These are phyloP conservation scores for Agonum fuliginosum DNA, from an alignment of 2,888 invertebrate genomes.

Conservation along the genomic window DNA sequence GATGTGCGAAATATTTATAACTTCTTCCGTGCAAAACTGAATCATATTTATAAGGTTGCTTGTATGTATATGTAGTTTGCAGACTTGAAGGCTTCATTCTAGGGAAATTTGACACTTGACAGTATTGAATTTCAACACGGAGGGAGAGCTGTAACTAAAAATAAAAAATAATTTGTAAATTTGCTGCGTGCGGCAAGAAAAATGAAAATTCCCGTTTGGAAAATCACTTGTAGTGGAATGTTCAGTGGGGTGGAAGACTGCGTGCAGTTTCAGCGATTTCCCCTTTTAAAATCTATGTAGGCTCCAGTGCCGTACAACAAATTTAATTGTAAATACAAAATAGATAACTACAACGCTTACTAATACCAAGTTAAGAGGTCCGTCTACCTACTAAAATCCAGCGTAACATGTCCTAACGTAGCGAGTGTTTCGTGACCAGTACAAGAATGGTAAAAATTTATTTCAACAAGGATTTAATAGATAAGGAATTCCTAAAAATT, in stretches of 20 bases:
- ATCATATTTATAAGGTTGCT: conserved; percentile 6
- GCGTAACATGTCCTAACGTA: too few species aligned
- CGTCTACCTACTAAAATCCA: too few species aligned
- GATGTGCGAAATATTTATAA: conserved; percentile 13
- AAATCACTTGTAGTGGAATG: conserved; percentile 37
- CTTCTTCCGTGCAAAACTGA: background rate
- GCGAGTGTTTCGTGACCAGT: too few species aligned
- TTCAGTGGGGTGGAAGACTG: conserved; percentile 7
- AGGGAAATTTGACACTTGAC: too few species aligned
- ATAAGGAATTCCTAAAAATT: too few species aligned
- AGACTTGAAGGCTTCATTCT: background rate
- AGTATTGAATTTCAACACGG: background rate
- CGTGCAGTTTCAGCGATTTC: conserved; percentile 42
- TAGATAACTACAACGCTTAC: too few species aligned
- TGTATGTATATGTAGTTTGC: background rate
- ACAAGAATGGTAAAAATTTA: too few species aligned
- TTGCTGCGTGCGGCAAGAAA: conserved; percentile 19
- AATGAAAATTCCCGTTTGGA: background rate
- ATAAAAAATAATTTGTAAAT: conserved; percentile 41
- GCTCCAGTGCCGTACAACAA: background rate
- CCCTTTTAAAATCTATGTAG: background rate
- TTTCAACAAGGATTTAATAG: too few species aligned
- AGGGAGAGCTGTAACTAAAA: background rate
- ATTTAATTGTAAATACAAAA: too few species aligned
- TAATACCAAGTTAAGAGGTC: too few species aligned